Evolutionary conservation across 2,113 vertebrate genomes (phyloP), one percentile per base, ranked within the genome.

Genomic region (Vanacampus margaritifer): DNA sequence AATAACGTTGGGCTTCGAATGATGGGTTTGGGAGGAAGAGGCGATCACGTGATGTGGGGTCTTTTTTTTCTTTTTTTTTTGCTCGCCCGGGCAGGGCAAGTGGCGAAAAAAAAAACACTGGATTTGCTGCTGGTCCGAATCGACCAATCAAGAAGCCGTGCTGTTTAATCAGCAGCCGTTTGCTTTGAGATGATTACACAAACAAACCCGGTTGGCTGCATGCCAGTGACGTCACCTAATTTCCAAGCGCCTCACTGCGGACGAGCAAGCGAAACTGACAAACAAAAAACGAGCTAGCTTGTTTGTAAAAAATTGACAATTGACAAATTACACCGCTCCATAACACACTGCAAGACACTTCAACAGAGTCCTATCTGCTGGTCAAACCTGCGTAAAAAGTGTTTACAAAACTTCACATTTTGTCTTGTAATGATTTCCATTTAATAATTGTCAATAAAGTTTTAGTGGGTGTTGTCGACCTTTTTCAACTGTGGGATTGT

Each of bases 21-120:
- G 69, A 83, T 73, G 73, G 65, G 43, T n/a, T 65, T 61, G 77
- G 67, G 70, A 83, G 80, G 79, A 80, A 79, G 66, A 64, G 75
- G 56, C 28, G 69, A 66, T 85, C 84, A 87, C 74, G 83, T 89
- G 84, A 88, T 66, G 76, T 79, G 1, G 60, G 67, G 56, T 17
- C 2, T 13, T 28, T 74, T 58, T 77, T 13, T 39, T 35, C 69
- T 76, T 73, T 63, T 79, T 83, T 86, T 75, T 64, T 75, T 51
- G 66, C 61, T 57, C 71, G 66, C 66, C 71, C 35, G 59, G 50
- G 50, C 21, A 66, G 36, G 74, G 36, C 36, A 63, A 41, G 61
- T 68, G 65, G 37, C 51, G n/a, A n/a, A 53, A 64, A 21, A 17
- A 35, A 50, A 41, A 61, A 71, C 58, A 72, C 39, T 14, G 61